Evolutionary conservation across 2,113 vertebrate species (phyloP).

Genomic region (Steatornis caripensis): DNA sequence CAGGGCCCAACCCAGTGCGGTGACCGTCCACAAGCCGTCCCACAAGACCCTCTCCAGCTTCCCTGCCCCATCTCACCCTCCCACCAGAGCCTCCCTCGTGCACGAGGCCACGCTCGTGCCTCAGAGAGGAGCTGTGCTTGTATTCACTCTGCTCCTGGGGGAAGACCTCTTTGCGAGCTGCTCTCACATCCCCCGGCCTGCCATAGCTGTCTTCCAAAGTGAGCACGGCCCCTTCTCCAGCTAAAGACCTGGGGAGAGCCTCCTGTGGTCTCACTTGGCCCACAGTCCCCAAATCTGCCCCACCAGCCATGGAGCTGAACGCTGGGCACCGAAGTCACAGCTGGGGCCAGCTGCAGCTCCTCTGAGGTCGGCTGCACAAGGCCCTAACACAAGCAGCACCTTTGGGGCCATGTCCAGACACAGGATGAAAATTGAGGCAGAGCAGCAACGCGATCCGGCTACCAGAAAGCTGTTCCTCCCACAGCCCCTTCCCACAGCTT

Average conservation of each 20-base stretch:
- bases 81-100: not conserved
- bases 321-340: not conserved
- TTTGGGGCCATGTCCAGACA: not conserved
- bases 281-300: fast-evolving
- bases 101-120: not conserved
- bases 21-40: not conserved
- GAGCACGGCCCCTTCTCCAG: not conserved
- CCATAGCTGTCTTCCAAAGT: not conserved
- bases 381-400: not conserved
- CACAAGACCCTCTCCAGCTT: not conserved
- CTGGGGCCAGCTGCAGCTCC: not conserved
- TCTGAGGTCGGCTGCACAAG: not conserved
- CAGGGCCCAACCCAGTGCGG: fast-evolving
- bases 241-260: not conserved
- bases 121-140: not conserved
- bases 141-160: not conserved
- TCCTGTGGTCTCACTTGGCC: not conserved
- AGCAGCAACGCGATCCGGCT: not conserved
- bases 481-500: slow-evolving; percentile 7
- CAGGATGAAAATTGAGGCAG: not conserved
- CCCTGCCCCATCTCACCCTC: not conserved
- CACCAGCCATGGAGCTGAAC: fast-evolving
- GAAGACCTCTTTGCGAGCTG: fast-evolving
- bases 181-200: fast-evolving
- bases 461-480: slow-evolving; percentile 30